Evolutionary conservation across 2,797 vertebrate genomes (phyloP).

Genomic region (Pygocentrus nattereri): DNA sequence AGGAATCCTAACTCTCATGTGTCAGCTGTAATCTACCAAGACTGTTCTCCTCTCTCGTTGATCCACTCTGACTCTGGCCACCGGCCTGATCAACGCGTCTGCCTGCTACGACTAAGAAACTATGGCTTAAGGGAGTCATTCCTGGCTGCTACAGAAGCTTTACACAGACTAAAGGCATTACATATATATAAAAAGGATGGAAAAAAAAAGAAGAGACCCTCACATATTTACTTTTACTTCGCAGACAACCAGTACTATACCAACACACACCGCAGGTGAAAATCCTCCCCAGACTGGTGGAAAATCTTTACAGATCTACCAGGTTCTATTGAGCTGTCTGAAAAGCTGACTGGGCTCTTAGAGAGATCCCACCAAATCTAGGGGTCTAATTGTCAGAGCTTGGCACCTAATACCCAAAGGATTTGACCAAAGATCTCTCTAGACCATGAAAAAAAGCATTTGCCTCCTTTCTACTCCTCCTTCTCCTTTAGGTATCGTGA

Average conservation of each 20-base stretch:
- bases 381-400: conserved; percentile 41
- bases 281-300: conserved; percentile 36
- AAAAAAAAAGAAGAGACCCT: not conserved
- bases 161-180: not conserved
- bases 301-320: conserved; percentile 42
- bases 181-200: not conserved
- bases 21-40: conserved; percentile 51
- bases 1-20: not conserved
- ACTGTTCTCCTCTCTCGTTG: conserved; percentile 39
- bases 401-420: conserved; percentile 36
- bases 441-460: not conserved
- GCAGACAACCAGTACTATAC: not conserved
- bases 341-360: conserved; percentile 28
- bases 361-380: conserved; percentile 41
- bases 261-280: not conserved
- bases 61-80: conserved; percentile 37
- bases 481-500: not conserved
- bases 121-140: not conserved
- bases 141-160: not conserved
- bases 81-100: conserved; percentile 18
- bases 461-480: not conserved
- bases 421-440: conserved; percentile 35
- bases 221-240: conserved; percentile 10
- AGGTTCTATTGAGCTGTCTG: conserved; percentile 42
- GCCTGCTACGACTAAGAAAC: not conserved